Conservation (phyloP, 2,113 vertebrate species). For the Zosterops pallidus region DNA sequence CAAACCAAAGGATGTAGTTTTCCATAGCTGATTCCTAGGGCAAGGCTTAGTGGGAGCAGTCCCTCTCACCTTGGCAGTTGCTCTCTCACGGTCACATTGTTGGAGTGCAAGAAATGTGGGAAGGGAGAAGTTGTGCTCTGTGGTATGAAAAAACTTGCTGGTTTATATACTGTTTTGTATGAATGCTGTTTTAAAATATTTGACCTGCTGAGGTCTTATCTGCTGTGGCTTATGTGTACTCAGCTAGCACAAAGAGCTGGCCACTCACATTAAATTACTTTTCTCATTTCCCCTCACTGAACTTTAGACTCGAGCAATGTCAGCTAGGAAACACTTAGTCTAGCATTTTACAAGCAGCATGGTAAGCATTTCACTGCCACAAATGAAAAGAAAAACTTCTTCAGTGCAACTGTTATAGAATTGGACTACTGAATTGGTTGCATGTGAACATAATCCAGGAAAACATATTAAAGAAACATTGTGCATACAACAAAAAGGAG, state of each 20-base stretch:
- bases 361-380: neutral
- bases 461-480: neutral
- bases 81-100: neutral
- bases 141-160: neutral
- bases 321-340: neutral
- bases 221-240: neutral
- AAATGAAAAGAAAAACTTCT: neutral
- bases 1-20: neutral
- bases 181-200: slow-evolving; percentile 7
- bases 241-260: slow-evolving; percentile 1
- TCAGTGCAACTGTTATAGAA: neutral
- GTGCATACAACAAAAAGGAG: neutral
- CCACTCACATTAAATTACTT: neutral
- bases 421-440: neutral
- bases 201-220: slow-evolving; percentile 16
- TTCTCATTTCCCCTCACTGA: neutral
- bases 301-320: neutral
- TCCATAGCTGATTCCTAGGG: neutral
- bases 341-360: neutral
- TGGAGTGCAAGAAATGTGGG: neutral
- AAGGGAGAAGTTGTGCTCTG: neutral
- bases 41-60: neutral
- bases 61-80: neutral
- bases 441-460: neutral
- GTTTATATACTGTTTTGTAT: neutral